phyloP scores from a whole-genome alignment of 2,113 vertebrate genomes.

The Paedocypris sp. region DNA sequence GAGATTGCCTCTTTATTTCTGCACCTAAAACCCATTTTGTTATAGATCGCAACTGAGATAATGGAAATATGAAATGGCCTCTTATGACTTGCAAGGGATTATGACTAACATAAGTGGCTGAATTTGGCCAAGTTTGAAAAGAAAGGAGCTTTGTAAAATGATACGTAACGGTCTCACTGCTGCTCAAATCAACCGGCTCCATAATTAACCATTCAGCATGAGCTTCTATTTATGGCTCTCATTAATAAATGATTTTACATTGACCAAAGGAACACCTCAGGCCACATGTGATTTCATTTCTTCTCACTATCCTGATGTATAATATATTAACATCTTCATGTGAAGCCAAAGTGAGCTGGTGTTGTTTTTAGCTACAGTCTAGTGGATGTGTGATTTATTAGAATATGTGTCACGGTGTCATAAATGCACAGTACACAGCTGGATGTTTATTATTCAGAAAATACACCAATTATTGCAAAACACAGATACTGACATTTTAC shows the following conservation, averaged over 20 bases:
- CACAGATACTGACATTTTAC: no score
- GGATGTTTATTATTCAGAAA: no score
- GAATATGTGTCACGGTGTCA: no score
- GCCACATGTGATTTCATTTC: background rate
- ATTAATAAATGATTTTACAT: conserved; percentile 13
- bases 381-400: background rate
- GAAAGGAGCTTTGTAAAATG: background rate
- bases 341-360: background rate
- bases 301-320: background rate
- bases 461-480: no score
- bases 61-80: no score
- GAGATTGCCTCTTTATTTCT: no score
- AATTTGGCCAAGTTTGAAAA: background rate
- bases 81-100: no score
- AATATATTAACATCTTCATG: conserved; percentile 7
- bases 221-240: conserved; percentile 8
- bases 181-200: background rate
- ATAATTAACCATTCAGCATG: conserved; percentile 11
- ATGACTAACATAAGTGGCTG: background rate
- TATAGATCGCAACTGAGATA: no score
- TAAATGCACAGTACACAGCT: no score
- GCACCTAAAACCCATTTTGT: no score
- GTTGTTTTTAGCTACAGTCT: background rate
- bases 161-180: background rate
- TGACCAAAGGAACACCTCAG: background rate